These are phyloP conservation scores for Sebastes flavidus DNA, from an alignment of 2,797 vertebrate genomes.

Conservation along the genomic window DNA sequence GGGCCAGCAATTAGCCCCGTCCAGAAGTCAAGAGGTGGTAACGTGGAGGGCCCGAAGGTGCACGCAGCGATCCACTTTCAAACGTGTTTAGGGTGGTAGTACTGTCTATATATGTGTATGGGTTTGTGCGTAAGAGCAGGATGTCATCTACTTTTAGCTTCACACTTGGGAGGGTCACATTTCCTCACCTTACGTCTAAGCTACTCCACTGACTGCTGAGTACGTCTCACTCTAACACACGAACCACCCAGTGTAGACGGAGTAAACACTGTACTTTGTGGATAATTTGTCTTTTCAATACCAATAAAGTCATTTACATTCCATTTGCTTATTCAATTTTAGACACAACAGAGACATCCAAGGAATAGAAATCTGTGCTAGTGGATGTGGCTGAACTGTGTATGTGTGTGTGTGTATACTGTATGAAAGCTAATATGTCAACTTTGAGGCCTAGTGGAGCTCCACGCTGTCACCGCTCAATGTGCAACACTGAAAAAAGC, in stretches of 20 bases:
- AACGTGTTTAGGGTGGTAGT: slow-evolving; percentile 22
- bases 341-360: background rate
- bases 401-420: background rate
- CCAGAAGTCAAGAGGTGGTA: slow-evolving; percentile 32
- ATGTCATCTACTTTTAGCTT: slow-evolving; percentile 59
- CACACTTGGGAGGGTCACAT: slow-evolving; percentile 44
- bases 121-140: slow-evolving; percentile 38
- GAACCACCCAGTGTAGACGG: background rate
- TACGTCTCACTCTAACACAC: background rate
- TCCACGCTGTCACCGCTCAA: background rate
- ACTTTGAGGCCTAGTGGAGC: background rate
- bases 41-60: slow-evolving; percentile 5
- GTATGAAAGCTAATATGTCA: background rate
- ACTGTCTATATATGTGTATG: slow-evolving; percentile 18
- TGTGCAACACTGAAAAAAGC: background rate
- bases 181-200: slow-evolving; percentile 24
- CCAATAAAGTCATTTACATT: background rate
- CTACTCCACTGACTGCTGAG: background rate
- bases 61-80: slow-evolving; percentile 44
- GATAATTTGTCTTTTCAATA: background rate
- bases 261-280: background rate
- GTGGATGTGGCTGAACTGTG: background rate
- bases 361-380: background rate
- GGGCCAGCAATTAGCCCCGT: slow-evolving; percentile 34
- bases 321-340: background rate